Evolutionary conservation across 2,888 invertebrate species (phyloP), one percentile per base, ranked within the genome.

Genomic region (Callimorpha dominula): DNA sequence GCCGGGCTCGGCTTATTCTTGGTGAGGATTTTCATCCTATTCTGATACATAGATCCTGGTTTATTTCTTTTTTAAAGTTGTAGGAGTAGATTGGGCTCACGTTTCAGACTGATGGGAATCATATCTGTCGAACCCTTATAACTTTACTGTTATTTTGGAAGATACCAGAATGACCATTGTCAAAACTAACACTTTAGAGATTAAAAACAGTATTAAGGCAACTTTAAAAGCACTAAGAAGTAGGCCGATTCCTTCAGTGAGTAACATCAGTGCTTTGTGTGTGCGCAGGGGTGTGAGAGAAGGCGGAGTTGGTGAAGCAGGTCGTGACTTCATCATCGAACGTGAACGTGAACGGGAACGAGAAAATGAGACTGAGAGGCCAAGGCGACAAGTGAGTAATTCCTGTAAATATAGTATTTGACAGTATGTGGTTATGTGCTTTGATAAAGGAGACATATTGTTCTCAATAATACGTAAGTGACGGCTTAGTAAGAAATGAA

Each of bases 241-340:
- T n/a, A 2, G 54, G 12, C 4, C 54, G 42, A 46, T 65, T 50
- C 17, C 9, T 65, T 66, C 52, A 50, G 40, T 73, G 73, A 46
- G 65, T 71, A 65, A 70, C 64, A 60, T 69, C 15, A 68, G 54
- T 73, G 46, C 68, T 65, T 65, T 65, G 52, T 79, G 49, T 81
- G 70, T 81, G 71, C 70, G 75, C 89, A 95, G 95, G 91, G 94
- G 95, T 50, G 91, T 92, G 50, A 92, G 92, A 73, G 87, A 89
- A 52, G 90, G 90, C 14, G 88, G 86, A 31, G 84, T 88, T 11
- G 91, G 89, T 2, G 95, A 93, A 62, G 89, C 87, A 1, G 89
- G 87, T 17, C 89, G 96, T 0, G 96, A 96, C 90, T 96, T 96
- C 87, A 86, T 92, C 76, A 95, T 96, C 74, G 95, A 95, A 86